Percentiles rank a stretch among this genome's conserved stretches.
These are phyloP conservation scores for Proctacanthus coquilletti DNA, from an alignment of 1,140 invertebrate genomes.

Conservation along the genomic window DNA sequence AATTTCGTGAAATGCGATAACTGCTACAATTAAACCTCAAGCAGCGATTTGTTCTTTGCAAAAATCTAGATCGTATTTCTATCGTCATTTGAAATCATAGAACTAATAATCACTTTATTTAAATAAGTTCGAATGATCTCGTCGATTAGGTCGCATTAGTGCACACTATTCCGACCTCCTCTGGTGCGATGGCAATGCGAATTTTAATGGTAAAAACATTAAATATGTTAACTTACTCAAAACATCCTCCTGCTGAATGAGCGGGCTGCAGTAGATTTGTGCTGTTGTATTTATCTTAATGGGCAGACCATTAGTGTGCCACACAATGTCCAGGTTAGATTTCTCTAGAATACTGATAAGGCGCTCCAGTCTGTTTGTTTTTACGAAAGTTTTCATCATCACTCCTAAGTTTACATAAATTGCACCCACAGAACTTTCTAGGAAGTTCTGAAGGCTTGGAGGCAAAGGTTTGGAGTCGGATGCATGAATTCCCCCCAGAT, in stretches of 20 bases:
- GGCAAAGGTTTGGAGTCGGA: constrained; percentile 7
- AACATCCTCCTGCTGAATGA: constrained; percentile 11
- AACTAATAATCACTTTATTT: too few relatives aligned
- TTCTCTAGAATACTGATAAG: constrained; percentile 2
- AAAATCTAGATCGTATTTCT: too few relatives aligned
- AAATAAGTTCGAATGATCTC: too few relatives aligned
- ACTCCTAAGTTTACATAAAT: constrained; percentile 7
- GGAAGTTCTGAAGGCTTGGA: background rate
- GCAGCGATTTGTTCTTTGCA: too few relatives aligned
- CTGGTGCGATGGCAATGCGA: too few relatives aligned
- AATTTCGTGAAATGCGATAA: too few relatives aligned
- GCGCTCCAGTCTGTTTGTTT: background rate
- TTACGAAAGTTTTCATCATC: constrained; percentile 1
- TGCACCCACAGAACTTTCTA: constrained; percentile 8
- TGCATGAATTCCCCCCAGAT: constrained; percentile 34
- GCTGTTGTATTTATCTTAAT: background rate
- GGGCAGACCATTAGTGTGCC: constrained; percentile 1
- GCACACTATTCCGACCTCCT: too few relatives aligned
- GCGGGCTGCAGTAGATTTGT: background rate
- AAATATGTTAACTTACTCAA: constrained; percentile 9
- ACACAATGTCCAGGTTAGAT: constrained; percentile 2
- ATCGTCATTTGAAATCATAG: too few relatives aligned
- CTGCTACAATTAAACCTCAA: too few relatives aligned
- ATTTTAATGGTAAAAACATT: too few relatives aligned
- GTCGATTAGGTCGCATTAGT: too few relatives aligned